Evolutionary conservation across 2,888 invertebrate species (phyloP).

Genomic region (Poecilobothrus nobilitatus): DNA sequence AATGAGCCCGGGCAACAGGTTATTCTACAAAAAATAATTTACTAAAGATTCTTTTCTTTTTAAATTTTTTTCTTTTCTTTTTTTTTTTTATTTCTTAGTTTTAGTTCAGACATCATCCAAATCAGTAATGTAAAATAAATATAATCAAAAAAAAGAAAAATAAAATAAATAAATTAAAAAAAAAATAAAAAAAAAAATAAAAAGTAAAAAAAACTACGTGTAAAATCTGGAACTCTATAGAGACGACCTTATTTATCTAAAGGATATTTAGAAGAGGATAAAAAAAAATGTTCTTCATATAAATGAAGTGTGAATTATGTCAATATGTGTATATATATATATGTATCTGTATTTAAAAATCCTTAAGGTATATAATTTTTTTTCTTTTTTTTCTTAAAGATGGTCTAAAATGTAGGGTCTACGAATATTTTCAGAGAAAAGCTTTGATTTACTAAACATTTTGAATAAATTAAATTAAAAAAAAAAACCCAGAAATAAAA

Average conservation of each 20-base stretch:
- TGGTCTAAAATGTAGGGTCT: too few relatives aligned
- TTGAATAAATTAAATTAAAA: too few relatives aligned
- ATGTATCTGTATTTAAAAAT: neutral
- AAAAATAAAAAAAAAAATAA: neutral
- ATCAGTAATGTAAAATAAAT: neutral
- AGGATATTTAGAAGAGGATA: neutral
- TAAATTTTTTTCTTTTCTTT: neutral
- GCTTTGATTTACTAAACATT: too few relatives aligned
- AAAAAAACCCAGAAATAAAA: too few relatives aligned
- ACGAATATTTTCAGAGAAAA: too few relatives aligned
- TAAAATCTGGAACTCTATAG: neutral
- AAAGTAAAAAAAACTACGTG: neutral
- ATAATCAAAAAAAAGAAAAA: neutral
- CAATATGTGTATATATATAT: neutral
- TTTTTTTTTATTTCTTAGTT: neutral
- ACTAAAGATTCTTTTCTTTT: neutral
- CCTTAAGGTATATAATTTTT: neutral
- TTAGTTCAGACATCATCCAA: neutral
- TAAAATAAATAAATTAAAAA: too few relatives aligned
- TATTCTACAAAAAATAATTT: neutral
- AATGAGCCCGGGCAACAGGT: neutral
- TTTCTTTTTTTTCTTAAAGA: too few relatives aligned
- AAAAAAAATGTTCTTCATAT: neutral
- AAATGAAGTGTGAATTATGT: constrained; percentile 4
- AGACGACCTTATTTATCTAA: neutral